Conservation (phyloP, 2,113 vertebrate species). For the Mastomys coucha region DNA sequence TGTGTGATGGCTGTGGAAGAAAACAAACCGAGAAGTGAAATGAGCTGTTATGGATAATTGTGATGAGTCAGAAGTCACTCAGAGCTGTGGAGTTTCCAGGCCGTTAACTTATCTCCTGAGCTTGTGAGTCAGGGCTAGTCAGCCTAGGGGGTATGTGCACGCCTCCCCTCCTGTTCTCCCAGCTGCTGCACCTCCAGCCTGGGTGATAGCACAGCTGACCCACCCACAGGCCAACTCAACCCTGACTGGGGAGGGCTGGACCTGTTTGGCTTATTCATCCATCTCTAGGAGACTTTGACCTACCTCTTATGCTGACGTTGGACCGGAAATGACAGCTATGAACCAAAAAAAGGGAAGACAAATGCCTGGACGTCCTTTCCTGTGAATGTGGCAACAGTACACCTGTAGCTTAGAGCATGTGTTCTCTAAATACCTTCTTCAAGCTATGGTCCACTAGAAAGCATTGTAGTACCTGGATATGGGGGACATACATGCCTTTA, state of each 20-base stretch:
- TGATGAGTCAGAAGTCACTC: conserved; percentile 72
- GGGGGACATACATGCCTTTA: not conserved
- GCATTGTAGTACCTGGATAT: not conserved
- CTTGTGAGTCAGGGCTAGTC: conserved; percentile 50
- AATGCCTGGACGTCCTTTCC: not conserved
- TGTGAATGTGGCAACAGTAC: not conserved
- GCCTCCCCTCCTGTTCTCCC: not conserved
- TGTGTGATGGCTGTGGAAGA: not conserved
- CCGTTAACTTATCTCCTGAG: conserved; percentile 37
- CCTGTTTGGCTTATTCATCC: not conserved
- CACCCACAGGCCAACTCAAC: not conserved
- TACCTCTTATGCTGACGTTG: not conserved
- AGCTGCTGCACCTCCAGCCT: not conserved
- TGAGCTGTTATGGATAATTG: not conserved
- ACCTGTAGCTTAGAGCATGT: not conserved
- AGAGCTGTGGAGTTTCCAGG: conserved; percentile 69
- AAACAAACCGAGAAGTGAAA: not conserved
- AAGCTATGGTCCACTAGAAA: not conserved
- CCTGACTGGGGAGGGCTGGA: not conserved
- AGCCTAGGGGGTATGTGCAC: not conserved
- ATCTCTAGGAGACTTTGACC: not conserved
- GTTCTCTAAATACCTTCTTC: not conserved
- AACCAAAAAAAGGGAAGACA: not conserved
- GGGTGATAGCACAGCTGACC: accelerated
- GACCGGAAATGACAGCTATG: not conserved